Percentiles rank a stretch among this genome's conserved stretches.
These are phyloP conservation scores for Ips typographus DNA, from an alignment of 1,140 invertebrate species.

Conservation along the genomic window DNA sequence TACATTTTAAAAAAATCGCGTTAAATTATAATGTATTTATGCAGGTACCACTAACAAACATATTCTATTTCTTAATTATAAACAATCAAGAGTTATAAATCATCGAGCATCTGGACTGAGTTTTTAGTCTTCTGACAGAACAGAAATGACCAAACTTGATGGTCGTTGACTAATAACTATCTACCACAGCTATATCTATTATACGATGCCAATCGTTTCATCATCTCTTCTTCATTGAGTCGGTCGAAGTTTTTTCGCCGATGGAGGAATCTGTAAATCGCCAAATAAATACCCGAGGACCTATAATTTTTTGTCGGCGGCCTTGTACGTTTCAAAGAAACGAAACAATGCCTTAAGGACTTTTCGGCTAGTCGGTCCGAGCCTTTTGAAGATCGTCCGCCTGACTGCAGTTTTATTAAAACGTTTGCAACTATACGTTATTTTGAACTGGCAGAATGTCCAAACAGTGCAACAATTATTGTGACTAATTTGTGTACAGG, in stretches of 20 bases:
- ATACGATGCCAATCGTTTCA: no score
- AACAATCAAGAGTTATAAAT: no score
- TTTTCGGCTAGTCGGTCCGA: conserved; percentile 14
- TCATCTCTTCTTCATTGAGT: not conserved
- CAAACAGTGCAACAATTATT: not conserved
- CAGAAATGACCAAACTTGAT: no score
- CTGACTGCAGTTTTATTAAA: not conserved
- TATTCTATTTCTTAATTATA: no score
- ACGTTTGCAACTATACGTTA: not conserved
- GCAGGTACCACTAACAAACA: no score
- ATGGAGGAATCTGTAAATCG: conserved; percentile 19
- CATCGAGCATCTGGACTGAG: no score
- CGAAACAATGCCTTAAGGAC: conserved; percentile 14
- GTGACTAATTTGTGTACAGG: not conserved
- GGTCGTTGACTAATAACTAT: no score
- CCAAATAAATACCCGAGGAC: conserved; percentile 33
- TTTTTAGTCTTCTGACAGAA: no score
- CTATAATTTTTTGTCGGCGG: conserved; percentile 34
- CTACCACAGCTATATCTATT: no score
- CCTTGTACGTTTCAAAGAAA: conserved; percentile 16
- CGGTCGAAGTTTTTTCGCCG: conserved; percentile 1
- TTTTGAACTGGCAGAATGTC: not conserved
- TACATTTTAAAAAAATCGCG: no score
- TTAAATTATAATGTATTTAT: no score
- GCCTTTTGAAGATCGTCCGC: conserved; percentile 10